Conservation (phyloP, 1,140 invertebrate species). For the Diprion similis region DNA sequence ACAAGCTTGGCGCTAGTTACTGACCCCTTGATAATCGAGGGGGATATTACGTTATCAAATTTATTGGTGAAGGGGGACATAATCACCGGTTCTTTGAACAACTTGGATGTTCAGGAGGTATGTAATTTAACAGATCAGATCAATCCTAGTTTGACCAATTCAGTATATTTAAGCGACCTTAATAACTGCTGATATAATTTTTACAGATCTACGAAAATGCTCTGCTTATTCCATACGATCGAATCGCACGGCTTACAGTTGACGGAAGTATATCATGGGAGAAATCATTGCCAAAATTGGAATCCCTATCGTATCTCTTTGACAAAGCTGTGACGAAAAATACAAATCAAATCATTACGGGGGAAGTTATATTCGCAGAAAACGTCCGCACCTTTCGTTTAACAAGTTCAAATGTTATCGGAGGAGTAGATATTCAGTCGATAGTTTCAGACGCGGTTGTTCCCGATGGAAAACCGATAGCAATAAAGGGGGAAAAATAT, state of each 20-base stretch:
- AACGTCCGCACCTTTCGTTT: conserved; percentile 21
- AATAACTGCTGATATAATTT: neutral
- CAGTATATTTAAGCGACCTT: conserved; percentile 6
- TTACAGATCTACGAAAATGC: conserved; percentile 34
- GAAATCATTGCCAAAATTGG: neutral
- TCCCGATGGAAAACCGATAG: conserved; percentile 27
- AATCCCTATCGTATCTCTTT: conserved; percentile 30
- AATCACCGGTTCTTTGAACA: conserved; percentile 29
- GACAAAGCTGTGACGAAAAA: conserved; percentile 40
- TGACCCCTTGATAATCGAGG: conserved; percentile 28
- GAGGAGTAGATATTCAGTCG: conserved; percentile 29
- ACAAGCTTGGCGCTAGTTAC: conserved; percentile 33
- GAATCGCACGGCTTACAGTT: conserved; percentile 25
- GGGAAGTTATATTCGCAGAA: conserved; percentile 24
- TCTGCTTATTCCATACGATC: conserved; percentile 12
- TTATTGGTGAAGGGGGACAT: conserved; percentile 32
- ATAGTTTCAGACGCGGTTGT: conserved; percentile 38
- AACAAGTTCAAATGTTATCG: conserved; percentile 9
- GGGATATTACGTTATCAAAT: conserved; percentile 35
- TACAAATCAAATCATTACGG: conserved; percentile 35
- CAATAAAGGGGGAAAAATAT: conserved; percentile 36
- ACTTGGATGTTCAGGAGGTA: conserved; percentile 29
- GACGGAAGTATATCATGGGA: conserved; percentile 33
- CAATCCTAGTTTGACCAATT: conserved; percentile 11
- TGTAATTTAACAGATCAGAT: neutral